A percentile compares a stretch with the other conserved stretches of the same genome.
phyloP scores from a whole-genome alignment of 2,888 invertebrate genomes.

The Spodoptera littoralis region DNA sequence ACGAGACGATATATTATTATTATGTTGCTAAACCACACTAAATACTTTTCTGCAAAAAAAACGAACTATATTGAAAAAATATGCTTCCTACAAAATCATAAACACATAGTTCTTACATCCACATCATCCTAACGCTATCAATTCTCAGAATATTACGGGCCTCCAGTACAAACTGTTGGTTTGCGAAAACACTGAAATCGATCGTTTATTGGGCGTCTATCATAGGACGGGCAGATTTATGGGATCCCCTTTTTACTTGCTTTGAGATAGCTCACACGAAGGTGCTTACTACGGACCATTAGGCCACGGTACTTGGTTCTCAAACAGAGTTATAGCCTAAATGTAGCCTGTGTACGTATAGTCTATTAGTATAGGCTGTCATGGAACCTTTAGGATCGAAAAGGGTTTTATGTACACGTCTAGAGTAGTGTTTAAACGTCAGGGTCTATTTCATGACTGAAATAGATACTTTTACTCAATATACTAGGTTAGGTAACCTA shows the following conservation, averaged over 20 bases:
- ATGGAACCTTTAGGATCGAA: too few species aligned
- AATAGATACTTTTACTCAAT: too few species aligned
- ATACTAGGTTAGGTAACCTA: too few species aligned
- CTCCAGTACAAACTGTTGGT: constrained; percentile 21
- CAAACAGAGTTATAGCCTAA: too few species aligned
- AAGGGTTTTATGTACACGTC: too few species aligned
- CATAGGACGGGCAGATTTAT: constrained; percentile 40
- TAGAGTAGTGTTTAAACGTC: too few species aligned
- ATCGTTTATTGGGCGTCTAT: constrained; percentile 20
- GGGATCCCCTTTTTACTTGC: constrained; percentile 25
- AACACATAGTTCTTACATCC: neutral
- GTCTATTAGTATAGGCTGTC: constrained; percentile 10
- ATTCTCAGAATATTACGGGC: constrained; percentile 15
- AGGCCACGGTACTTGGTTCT: neutral
- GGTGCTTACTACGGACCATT: constrained; percentile 14
- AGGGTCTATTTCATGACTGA: too few species aligned
- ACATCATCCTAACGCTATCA: constrained; percentile 15
- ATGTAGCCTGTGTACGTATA: neutral
- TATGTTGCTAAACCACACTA: too few species aligned
- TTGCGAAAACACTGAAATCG: constrained; percentile 18
- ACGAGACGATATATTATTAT: too few species aligned
- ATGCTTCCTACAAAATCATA: neutral
- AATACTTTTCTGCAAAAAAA: too few species aligned
- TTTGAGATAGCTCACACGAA: constrained; percentile 21
- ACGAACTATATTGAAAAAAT: too few species aligned